Evolutionary conservation across 2,797 vertebrate species (phyloP).

Genomic region (Novumbra hubbsi): DNA sequence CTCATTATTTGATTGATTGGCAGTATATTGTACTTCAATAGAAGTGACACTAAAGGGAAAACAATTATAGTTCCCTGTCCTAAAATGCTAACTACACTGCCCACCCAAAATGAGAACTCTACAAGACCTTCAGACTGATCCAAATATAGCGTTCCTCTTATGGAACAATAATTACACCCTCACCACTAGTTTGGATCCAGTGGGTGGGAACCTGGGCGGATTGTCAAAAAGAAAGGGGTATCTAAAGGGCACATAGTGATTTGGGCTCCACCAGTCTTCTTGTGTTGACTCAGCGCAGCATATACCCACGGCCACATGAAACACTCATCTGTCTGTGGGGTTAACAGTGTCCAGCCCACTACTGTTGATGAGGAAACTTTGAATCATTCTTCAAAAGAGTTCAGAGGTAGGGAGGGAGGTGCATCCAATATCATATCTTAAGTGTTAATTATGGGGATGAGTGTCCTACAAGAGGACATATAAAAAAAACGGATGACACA

Average conservation of each 20-base stretch:
- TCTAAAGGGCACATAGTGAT: slow-evolving; percentile 57
- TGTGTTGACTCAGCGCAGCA: slow-evolving; percentile 69
- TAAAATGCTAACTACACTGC: slow-evolving; percentile 15
- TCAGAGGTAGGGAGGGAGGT: slow-evolving; percentile 30
- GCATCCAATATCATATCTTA: not conserved
- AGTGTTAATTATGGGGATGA: not conserved
- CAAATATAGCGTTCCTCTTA: slow-evolving; percentile 58
- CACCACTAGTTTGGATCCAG: slow-evolving; percentile 57
- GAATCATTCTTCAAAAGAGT: slow-evolving; percentile 59
- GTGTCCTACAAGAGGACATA: too few relatives aligned
- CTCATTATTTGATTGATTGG: not conserved
- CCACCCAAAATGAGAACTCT: slow-evolving; percentile 24
- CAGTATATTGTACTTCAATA: not conserved
- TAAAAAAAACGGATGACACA: too few relatives aligned
- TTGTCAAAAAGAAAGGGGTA: slow-evolving; percentile 23
- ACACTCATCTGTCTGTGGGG: slow-evolving; percentile 62
- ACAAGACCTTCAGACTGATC: slow-evolving; percentile 40
- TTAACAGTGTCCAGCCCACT: slow-evolving; percentile 68
- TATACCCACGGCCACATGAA: slow-evolving; percentile 68
- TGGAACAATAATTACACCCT: slow-evolving; percentile 57
- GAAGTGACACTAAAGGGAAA: not conserved
- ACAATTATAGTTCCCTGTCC: not conserved
- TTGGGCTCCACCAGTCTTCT: slow-evolving; percentile 50
- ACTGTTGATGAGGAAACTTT: slow-evolving; percentile 66
- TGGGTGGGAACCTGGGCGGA: slow-evolving; percentile 56